Evolutionary conservation across 2,797 vertebrate genomes (phyloP).

Genomic region (Pangasius larnaudii): DNA sequence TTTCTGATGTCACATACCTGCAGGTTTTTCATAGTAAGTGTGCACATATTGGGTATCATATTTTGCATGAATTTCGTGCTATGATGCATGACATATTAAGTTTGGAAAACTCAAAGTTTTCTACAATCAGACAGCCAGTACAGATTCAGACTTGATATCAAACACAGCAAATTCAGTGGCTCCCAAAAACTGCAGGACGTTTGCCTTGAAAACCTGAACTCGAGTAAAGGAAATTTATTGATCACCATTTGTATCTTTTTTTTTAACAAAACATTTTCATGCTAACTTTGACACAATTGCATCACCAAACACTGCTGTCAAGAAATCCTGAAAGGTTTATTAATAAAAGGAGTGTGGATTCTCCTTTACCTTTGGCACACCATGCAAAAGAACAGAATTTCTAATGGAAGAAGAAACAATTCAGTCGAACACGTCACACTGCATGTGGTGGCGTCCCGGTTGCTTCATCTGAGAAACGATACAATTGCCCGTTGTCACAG

Average conservation of each 20-base stretch:
- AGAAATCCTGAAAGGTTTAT: background rate
- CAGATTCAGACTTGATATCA: background rate
- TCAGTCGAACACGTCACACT: background rate
- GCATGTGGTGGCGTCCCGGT: background rate
- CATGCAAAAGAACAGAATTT: conserved; percentile 48
- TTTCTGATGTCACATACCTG: background rate
- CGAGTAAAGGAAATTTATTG: background rate
- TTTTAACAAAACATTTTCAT: background rate
- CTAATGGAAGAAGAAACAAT: background rate
- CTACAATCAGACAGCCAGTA: background rate
- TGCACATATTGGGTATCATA: background rate
- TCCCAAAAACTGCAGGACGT: background rate
- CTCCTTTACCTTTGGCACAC: conserved; percentile 29
- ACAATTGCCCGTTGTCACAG: conserved; percentile 77
- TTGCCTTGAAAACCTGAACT: background rate
- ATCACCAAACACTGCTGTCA: background rate
- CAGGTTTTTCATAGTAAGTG: background rate
- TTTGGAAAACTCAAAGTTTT: background rate
- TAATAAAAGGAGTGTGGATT: background rate
- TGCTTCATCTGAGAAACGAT: conserved; percentile 69
- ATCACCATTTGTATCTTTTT: background rate
- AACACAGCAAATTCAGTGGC: background rate
- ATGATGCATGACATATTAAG: background rate
- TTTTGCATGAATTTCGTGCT: conserved; percentile 1
- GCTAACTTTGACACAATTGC: background rate